Percentiles rank a stretch among this genome's conserved stretches.
phyloP scores from a whole-genome alignment of 1,140 invertebrate genomes.

The Ridgeia piscesae region DNA sequence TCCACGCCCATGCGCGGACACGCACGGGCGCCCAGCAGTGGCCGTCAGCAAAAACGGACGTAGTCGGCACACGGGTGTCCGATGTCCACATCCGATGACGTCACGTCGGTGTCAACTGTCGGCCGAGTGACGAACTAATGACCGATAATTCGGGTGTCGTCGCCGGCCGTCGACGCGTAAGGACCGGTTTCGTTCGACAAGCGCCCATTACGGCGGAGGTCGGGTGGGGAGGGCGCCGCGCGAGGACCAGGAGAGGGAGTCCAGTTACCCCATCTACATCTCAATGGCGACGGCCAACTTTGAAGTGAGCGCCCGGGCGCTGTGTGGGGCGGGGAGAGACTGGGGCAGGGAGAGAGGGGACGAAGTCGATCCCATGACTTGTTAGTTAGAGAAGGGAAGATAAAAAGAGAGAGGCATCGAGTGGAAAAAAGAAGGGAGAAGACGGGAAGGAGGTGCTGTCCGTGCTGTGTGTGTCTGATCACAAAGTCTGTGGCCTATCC shows the following conservation, averaged over 20 bases:
- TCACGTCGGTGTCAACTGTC: background rate
- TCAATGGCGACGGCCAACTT: background rate
- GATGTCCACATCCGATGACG: background rate
- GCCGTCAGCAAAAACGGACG: background rate
- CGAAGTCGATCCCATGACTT: no score
- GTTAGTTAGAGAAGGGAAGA: no score
- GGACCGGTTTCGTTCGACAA: background rate
- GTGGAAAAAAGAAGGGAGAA: no score
- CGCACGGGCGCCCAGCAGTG: background rate
- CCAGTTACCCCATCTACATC: background rate
- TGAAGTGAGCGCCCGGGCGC: background rate
- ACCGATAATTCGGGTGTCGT: slow-evolving; percentile 3
- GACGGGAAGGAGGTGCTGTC: no score
- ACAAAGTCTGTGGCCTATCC: no score
- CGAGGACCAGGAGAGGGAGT: background rate
- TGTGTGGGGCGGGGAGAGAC: background rate
- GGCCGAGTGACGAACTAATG: background rate
- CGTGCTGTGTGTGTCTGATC: no score
- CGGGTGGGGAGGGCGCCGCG: background rate
- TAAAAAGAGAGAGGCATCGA: no score
- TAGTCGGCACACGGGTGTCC: background rate
- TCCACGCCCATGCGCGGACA: background rate
- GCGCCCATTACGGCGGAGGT: background rate
- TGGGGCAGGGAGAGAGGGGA: no score
- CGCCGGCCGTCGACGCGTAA: background rate